Percentiles rank a stretch among this genome's conserved stretches.
Conservation (phyloP, 2,888 invertebrate species). For the Meghimatium bilineatum region DNA sequence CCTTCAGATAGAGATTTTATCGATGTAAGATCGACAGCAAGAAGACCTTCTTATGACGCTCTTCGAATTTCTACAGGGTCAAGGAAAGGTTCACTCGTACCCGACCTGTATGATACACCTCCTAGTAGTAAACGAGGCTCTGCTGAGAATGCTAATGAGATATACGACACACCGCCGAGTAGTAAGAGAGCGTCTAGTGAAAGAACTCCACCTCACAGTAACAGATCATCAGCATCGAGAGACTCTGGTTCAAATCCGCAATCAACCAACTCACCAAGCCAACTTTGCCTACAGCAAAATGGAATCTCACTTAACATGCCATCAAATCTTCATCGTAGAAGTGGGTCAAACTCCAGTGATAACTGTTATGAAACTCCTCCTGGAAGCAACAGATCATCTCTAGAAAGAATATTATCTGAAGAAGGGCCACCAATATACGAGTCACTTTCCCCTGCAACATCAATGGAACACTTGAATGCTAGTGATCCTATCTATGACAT, state of each 20-base stretch:
- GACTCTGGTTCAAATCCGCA: conserved; percentile 28
- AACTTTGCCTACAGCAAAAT: conserved; percentile 9
- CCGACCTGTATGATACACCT: conserved; percentile 49
- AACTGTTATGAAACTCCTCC: conserved; percentile 53
- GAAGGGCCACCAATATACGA: conserved; percentile 48
- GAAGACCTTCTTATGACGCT: conserved; percentile 23
- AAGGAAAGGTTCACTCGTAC: conserved; percentile 32
- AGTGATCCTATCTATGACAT: conserved; percentile 53
- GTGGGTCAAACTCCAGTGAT: conserved; percentile 37
- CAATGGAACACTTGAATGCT: conserved; percentile 18
- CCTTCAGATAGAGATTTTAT: conserved; percentile 49
- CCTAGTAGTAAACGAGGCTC: conserved; percentile 47
- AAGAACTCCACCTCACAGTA: conserved; percentile 52
- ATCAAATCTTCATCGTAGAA: background rate
- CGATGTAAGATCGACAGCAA: conserved; percentile 2
- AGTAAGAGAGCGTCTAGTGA: conserved; percentile 53
- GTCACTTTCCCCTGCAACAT: conserved; percentile 34
- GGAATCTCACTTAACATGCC: conserved; percentile 20
- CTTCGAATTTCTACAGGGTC: conserved; percentile 20
- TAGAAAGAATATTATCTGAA: conserved; percentile 52
- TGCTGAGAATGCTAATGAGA: conserved; percentile 15
- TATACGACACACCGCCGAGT: conserved; percentile 64
- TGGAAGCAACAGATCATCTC: conserved; percentile 51
- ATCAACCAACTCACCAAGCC: background rate
- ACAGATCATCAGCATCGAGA: conserved; percentile 48